Evolutionary conservation across 2,113 vertebrate species (phyloP).

Genomic region (Gadus chalcogrammus): DNA sequence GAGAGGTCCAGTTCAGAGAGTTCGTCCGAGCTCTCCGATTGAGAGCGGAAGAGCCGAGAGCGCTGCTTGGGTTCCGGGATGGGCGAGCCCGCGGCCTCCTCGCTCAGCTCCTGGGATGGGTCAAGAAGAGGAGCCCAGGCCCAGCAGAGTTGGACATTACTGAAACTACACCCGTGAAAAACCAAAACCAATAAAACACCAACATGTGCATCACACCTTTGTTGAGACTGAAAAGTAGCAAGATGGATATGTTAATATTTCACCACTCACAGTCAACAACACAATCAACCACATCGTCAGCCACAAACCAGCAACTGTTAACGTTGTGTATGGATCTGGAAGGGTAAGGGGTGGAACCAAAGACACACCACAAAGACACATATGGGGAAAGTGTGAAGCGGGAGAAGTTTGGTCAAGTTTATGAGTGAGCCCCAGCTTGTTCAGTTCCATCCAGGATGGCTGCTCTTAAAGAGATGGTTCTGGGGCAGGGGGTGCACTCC

Average conservation of each 20-base stretch:
- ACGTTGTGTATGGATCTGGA: slow-evolving; percentile 34
- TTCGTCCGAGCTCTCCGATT: slow-evolving; percentile 97
- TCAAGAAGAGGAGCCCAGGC: not conserved
- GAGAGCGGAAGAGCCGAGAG: slow-evolving; percentile 88
- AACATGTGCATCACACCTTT: slow-evolving; percentile 29
- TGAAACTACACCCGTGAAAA: not conserved
- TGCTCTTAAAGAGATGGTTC: slow-evolving; percentile 27
- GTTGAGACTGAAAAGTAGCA: slow-evolving; percentile 18
- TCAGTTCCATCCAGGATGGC: slow-evolving; percentile 27
- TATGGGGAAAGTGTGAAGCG: slow-evolving; percentile 30
- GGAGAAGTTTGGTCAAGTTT: slow-evolving; percentile 3
- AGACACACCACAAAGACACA: slow-evolving; percentile 15
- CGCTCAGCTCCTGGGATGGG: slow-evolving; percentile 73
- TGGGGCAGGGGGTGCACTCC: slow-evolving; percentile 29
- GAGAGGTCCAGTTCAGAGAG: slow-evolving; percentile 92
- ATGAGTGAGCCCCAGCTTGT: slow-evolving; percentile 13
- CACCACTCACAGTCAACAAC: slow-evolving; percentile 25
- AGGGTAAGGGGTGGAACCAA: slow-evolving; percentile 14
- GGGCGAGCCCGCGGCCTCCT: slow-evolving; percentile 78
- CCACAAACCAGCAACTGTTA: slow-evolving; percentile 43
- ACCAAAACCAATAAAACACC: slow-evolving; percentile 10
- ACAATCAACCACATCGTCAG: slow-evolving; percentile 14
- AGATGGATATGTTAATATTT: slow-evolving; percentile 47
- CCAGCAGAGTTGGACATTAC: not conserved
- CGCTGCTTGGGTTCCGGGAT: slow-evolving; percentile 92